Conservation (phyloP, 2,113 vertebrate species). For the Sinocyclocheilus anophthalmus region DNA sequence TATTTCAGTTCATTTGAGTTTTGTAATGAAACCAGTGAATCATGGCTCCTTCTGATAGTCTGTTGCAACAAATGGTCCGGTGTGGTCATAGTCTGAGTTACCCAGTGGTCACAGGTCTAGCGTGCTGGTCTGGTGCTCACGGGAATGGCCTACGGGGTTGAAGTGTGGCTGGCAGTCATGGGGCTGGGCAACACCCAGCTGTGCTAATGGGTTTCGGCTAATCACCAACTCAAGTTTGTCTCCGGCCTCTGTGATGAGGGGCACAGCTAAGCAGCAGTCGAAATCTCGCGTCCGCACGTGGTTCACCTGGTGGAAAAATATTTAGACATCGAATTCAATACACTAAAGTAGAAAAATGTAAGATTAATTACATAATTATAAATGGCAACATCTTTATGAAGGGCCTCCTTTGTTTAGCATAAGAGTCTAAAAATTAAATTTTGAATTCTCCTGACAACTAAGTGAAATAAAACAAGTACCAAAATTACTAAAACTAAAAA, state of each 20-base stretch:
- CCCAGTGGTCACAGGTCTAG: constrained; percentile 51
- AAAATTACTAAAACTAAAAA: no score
- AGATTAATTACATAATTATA: no score
- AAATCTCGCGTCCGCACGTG: constrained; percentile 90
- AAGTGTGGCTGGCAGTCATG: constrained; percentile 24
- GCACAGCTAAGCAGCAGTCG: constrained; percentile 94
- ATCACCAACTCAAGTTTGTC: constrained; percentile 91
- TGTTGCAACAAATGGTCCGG: not conserved
- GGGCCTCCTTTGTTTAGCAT: no score
- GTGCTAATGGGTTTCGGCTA: constrained; percentile 85
- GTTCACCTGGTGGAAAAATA: constrained; percentile 79
- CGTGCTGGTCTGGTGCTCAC: constrained; percentile 36
- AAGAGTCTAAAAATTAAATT: no score
- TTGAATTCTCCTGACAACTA: no score
- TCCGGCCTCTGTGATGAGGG: constrained; percentile 91
- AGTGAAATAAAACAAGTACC: no score
- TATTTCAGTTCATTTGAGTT: not conserved
- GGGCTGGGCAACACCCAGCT: constrained; percentile 43
- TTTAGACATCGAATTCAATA: not conserved
- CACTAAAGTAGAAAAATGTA: not conserved
- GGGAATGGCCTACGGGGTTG: constrained; percentile 57
- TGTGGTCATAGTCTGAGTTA: not conserved
- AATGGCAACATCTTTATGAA: no score
- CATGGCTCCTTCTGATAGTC: not conserved
- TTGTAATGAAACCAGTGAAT: not conserved